Percentiles rank a stretch among this genome's conserved stretches.
phyloP scores from a whole-genome alignment of 2,888 invertebrate species.

The Petrophora chlorosata region DNA sequence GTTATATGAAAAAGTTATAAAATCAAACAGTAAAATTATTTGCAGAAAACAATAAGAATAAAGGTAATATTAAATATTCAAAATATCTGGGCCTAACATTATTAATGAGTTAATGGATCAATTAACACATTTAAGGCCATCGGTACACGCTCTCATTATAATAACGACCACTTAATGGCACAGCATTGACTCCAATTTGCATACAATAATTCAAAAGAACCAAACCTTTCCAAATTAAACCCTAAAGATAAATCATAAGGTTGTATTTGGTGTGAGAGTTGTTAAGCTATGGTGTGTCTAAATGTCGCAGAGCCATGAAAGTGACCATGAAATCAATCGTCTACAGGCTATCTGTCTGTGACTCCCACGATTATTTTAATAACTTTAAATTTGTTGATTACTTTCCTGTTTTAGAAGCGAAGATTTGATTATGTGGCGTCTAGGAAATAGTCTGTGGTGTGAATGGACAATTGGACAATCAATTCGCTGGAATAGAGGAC shows the following conservation, averaged over 20 bases:
- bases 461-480: no score
- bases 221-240: neutral
- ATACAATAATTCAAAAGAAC: slow-evolving; percentile 36
- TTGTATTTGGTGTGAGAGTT: neutral
- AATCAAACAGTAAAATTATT: no score
- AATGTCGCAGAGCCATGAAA: slow-evolving; percentile 23
- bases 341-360: slow-evolving; percentile 15
- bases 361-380: slow-evolving; percentile 23
- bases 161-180: slow-evolving; percentile 44
- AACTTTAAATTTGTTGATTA: slow-evolving; percentile 12
- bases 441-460: no score
- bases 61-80: no score
- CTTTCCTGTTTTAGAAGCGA: slow-evolving; percentile 9
- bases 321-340: slow-evolving; percentile 36
- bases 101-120: slow-evolving; percentile 37
- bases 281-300: slow-evolving; percentile 20
- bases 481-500: no score
- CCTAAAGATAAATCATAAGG: neutral
- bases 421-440: neutral
- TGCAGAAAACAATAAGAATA: no score
- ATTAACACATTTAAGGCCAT: slow-evolving; percentile 44
- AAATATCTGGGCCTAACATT: slow-evolving; percentile 1
- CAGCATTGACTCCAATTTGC: slow-evolving; percentile 43
- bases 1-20: no score
- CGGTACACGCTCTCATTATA: slow-evolving; percentile 41